phyloP scores from a whole-genome alignment of 1,140 invertebrate genomes.

The Pachyrhynchus sulphureomaculatus region DNA sequence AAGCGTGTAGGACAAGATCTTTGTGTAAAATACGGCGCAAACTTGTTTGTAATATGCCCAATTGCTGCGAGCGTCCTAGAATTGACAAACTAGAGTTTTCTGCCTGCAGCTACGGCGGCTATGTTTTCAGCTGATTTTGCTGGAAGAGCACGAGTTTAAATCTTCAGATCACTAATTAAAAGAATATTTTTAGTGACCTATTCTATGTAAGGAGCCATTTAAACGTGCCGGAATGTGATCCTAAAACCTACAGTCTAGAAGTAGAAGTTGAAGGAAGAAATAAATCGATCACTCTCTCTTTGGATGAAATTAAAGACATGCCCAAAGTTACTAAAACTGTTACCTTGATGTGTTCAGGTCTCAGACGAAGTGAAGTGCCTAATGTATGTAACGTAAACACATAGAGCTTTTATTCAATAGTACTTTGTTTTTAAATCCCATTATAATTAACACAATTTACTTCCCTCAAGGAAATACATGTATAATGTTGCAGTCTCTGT shows the following conservation, averaged over 20 bases:
- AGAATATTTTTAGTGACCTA: constrained; percentile 6
- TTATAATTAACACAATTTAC: no score
- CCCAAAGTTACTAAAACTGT: constrained; percentile 72
- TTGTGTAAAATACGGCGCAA: no score
- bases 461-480: no score
- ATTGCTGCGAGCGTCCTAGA: no score
- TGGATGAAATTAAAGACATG: constrained; percentile 78
- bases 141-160: neutral
- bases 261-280: constrained; percentile 62
- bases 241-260: constrained; percentile 69
- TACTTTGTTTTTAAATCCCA: no score
- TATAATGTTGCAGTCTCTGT: no score
- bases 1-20: no score
- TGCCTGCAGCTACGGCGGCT: no score
- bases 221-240: constrained; percentile 82
- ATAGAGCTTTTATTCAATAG: neutral
- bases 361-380: constrained; percentile 90
- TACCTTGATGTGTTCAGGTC: constrained; percentile 93
- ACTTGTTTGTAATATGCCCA: no score
- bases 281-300: constrained; percentile 55
- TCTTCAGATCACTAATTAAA: constrained; percentile 1
- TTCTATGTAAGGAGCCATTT: constrained; percentile 89
- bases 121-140: no score
- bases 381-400: constrained; percentile 52
- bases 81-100: no score